phyloP scores from a whole-genome alignment of 2,113 vertebrate species.

The Sitta europaea region DNA sequence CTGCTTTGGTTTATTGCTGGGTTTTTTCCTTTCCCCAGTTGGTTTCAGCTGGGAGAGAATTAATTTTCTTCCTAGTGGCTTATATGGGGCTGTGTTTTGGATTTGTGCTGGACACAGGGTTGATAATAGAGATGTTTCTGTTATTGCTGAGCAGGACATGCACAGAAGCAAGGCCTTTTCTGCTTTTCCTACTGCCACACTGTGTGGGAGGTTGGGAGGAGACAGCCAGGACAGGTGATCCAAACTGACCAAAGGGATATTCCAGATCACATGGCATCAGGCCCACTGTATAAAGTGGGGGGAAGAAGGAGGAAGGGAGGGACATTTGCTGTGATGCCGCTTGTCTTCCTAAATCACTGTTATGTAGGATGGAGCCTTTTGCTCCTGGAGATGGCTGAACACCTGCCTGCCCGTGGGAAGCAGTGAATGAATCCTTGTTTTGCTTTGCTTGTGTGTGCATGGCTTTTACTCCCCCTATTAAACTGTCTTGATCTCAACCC shows the following conservation, averaged over 20 bases:
- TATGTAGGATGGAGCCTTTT: rapidly evolving
- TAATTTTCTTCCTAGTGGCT: neutral
- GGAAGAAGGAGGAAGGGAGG: neutral
- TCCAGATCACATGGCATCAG: neutral
- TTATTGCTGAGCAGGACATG: neutral
- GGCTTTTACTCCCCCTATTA: neutral
- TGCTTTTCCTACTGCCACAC: rapidly evolving
- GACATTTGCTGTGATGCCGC: rapidly evolving
- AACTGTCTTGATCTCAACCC: neutral
- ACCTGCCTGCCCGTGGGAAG: neutral
- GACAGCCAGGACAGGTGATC: neutral
- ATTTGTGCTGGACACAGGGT: neutral
- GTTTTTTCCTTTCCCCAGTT: rapidly evolving
- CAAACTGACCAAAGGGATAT: neutral
- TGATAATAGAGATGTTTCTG: neutral
- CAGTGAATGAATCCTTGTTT: neutral
- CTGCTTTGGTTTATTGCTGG: neutral
- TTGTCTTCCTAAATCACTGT: neutral
- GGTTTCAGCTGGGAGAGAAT: neutral
- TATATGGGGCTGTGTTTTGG: neutral
- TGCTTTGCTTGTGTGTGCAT: neutral
- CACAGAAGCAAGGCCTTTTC: neutral
- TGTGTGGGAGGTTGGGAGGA: rapidly evolving
- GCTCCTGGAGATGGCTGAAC: neutral
- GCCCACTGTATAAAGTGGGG: neutral